Conservation (phyloP, 1,140 invertebrate species). For the Drosophila tsacasi region DNA sequence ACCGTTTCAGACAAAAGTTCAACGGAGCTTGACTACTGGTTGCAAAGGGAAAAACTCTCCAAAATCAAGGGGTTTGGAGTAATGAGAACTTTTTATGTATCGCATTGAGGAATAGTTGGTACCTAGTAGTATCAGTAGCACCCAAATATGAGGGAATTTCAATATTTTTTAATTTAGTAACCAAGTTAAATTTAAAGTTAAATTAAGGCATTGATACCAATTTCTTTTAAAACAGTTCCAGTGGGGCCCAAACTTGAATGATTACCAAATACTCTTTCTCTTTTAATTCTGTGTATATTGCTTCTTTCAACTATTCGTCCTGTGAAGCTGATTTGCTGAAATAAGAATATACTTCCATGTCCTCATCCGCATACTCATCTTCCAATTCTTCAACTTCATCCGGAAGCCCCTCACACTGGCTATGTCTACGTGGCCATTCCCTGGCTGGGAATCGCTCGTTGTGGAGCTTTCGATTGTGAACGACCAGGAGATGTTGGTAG, state of each 20-base stretch:
- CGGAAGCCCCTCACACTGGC: neutral
- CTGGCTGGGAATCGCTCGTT: neutral
- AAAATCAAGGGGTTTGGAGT: neutral
- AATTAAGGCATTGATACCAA: too few relatives aligned
- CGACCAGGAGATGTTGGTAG: neutral
- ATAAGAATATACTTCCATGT: too few relatives aligned
- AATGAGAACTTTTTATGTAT: neutral
- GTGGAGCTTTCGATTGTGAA: neutral
- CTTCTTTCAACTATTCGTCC: neutral
- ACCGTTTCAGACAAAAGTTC: conserved; percentile 24
- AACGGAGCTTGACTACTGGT: conserved; percentile 31
- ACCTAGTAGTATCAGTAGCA: neutral
- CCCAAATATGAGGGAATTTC: too few relatives aligned
- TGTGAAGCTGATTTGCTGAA: neutral
- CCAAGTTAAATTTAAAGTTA: neutral
- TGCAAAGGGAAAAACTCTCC: conserved; percentile 13
- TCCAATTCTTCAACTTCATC: neutral
- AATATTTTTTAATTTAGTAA: neutral
- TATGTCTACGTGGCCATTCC: neutral
- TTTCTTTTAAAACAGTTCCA: too few relatives aligned
- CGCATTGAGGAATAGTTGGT: too few relatives aligned
- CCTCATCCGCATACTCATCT: neutral
- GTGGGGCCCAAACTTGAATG: neutral
- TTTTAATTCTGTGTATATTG: neutral
- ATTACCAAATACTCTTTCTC: neutral